Evolutionary conservation across 2,888 invertebrate genomes (phyloP), one percentile per base, ranked within the genome.

Genomic region (Caradrina kadenii): DNA sequence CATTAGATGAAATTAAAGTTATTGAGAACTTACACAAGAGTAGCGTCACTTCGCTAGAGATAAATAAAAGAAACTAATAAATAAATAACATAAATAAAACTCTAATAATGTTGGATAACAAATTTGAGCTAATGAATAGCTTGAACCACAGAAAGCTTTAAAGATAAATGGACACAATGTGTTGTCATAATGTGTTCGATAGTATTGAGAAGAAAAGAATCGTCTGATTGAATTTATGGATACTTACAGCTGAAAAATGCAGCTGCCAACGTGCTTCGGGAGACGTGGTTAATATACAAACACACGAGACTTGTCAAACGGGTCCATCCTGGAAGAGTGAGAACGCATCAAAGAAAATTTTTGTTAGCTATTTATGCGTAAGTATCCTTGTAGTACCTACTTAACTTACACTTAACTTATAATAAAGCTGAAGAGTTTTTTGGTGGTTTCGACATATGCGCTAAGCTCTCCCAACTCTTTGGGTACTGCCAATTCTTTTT

Each of bases 251-350:
- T 99, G 96, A 99, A 99, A 97, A 99, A 99, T 96, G 99, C 99
- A 85, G 99, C 99, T 84, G 99, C 99, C 81, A 99, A 99, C 96
- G 99, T 99, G 87, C 97, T 99, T 86, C 97, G 99, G 87, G 99
- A 99, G 96, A 99, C 99, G 87, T 99, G 99, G 99, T 97, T 99
- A 92, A 99, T 99, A 94, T 99, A 99, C 96, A 99, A 99, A 96
- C 99, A 99, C 96, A 99, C 99, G 89, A 98, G 99, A 93, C 97
- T 99, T 90, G 99, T 99, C 90, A 99, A 99, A 96, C 97, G 99
- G 93, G 99, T 99, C 74, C 99, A 99, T 96, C 98, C 99, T 76
- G 98, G 99, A 87, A 97, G 99, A 95, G 99, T 99, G 87, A 97
- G 99, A 91, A 98, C 99, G 81, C 99, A 99, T 96, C 99, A 99